phyloP scores from a whole-genome alignment of 2,797 vertebrate species.

The Anas flavirostris region DNA sequence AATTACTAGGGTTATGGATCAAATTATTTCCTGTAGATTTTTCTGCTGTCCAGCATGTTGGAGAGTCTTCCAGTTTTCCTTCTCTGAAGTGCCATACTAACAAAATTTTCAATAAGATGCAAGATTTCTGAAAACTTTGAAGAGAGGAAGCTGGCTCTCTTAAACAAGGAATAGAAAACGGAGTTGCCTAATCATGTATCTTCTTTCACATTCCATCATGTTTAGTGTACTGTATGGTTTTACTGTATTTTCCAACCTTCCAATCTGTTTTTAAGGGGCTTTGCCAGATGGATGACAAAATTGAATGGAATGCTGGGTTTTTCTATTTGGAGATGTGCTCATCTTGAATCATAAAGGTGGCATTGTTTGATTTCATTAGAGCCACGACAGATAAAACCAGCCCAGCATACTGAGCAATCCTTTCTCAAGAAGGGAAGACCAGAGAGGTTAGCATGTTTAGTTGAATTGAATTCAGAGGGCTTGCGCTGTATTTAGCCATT shows the following conservation, averaged over 20 bases:
- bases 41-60: not conserved
- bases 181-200: conserved; percentile 27
- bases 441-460: not conserved
- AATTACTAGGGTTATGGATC: conserved; percentile 22
- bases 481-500: not conserved
- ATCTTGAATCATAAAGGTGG: not conserved
- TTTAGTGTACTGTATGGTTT: not conserved
- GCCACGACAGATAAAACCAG: not conserved
- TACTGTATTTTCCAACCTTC: not conserved
- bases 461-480: not conserved
- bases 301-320: not conserved
- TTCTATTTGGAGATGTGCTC: conserved; percentile 10
- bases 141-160: conserved; percentile 20
- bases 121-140: not conserved
- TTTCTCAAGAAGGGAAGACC: not conserved
- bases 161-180: not conserved
- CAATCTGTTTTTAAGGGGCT: not conserved
- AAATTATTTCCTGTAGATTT: conserved; percentile 40
- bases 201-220: conserved; percentile 51
- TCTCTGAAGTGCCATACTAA: conserved; percentile 67
- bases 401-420: not conserved
- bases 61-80: conserved; percentile 48
- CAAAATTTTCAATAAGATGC: not conserved
- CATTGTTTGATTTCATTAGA: not conserved
- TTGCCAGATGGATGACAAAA: not conserved